Percentiles rank a stretch among this genome's conserved stretches.
These are phyloP conservation scores for Lydus trimaculatus DNA, from an alignment of 2,888 invertebrate species.

Conservation along the genomic window DNA sequence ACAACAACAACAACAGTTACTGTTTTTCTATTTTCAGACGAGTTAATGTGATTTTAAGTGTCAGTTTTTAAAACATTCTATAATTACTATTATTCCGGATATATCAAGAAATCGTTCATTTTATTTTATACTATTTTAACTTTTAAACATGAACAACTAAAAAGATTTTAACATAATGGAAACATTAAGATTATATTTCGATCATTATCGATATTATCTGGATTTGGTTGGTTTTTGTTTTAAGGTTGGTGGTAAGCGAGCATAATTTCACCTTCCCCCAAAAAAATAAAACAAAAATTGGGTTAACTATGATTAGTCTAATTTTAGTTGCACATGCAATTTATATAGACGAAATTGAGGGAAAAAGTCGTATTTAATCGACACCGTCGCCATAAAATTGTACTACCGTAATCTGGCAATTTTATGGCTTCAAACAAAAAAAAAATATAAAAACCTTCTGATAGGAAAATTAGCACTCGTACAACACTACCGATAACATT, in stretches of 20 bases:
- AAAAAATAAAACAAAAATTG: slow-evolving; percentile 36
- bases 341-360: slow-evolving; percentile 28
- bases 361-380: slow-evolving; percentile 36
- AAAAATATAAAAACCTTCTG: slow-evolving; percentile 30
- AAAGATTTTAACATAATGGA: not conserved
- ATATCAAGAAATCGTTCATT: not conserved
- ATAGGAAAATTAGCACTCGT: slow-evolving; percentile 41
- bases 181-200: not conserved
- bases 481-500: slow-evolving; percentile 39
- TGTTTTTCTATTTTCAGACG: not conserved
- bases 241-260: slow-evolving; percentile 18
- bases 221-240: slow-evolving; percentile 2
- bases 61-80: not conserved
- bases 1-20: not conserved
- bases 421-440: slow-evolving; percentile 24
- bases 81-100: not conserved
- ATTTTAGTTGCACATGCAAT: slow-evolving; percentile 51
- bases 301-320: slow-evolving; percentile 42
- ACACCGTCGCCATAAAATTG: slow-evolving; percentile 40
- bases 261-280: slow-evolving; percentile 34
- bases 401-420: slow-evolving; percentile 32
- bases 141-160: not conserved
- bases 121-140: not conserved
- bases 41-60: slow-evolving; percentile 11
- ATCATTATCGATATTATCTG: not conserved